These are phyloP conservation scores for Parasteatoda tepidariorum DNA, from an alignment of 1,140 invertebrate species.

Conservation along the genomic window DNA sequence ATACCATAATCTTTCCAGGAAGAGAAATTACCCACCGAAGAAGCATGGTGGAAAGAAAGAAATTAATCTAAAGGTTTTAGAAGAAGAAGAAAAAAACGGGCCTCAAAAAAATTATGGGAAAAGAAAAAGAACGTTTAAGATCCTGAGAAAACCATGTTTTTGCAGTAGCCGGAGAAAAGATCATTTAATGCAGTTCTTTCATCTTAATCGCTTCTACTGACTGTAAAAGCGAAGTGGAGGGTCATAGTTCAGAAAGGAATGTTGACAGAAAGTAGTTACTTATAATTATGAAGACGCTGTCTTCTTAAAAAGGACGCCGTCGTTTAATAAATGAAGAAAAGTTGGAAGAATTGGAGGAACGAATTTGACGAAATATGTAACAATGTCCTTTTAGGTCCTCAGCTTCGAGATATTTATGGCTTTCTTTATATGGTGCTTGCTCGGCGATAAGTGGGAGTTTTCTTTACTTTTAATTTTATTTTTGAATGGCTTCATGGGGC, in stretches of 20 bases:
- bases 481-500: too few relatives aligned
- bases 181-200: background rate
- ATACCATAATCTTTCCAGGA: too few relatives aligned
- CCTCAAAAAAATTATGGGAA: too few relatives aligned
- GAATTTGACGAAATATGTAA: background rate
- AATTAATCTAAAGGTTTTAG: too few relatives aligned
- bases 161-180: background rate
- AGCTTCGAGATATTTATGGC: too few relatives aligned
- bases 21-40: too few relatives aligned
- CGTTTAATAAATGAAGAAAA: conserved; percentile 4
- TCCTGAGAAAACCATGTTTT: background rate
- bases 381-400: too few relatives aligned
- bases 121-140: background rate
- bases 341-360: background rate
- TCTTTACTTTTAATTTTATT: too few relatives aligned
- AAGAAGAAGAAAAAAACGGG: too few relatives aligned
- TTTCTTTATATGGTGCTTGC: too few relatives aligned
- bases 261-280: conserved; percentile 34
- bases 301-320: background rate
- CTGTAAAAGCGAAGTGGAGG: background rate
- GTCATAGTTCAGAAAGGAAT: conserved; percentile 19
- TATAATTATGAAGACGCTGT: conserved; percentile 16
- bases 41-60: too few relatives aligned
- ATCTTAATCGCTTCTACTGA: conserved; percentile 4
- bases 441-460: too few relatives aligned